Evolutionary conservation across 1,140 invertebrate species (phyloP).

Genomic region (Lithobius niger): DNA sequence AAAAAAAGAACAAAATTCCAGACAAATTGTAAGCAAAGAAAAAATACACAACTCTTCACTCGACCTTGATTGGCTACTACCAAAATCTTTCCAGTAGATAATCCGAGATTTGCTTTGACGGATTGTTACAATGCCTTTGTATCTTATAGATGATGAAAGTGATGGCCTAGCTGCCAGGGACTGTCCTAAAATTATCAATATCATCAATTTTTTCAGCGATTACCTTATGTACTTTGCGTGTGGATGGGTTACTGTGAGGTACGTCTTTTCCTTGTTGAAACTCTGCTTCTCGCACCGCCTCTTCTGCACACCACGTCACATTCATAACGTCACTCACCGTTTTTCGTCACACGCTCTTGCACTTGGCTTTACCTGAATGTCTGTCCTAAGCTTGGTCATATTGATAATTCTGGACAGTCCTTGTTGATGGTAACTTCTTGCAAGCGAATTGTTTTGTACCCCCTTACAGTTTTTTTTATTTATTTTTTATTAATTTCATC

Average conservation of each 20-base stretch:
- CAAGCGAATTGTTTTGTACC: background rate
- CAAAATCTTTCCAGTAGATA: no score
- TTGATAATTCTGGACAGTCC: background rate
- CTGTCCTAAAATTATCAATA: slow-evolving; percentile 5
- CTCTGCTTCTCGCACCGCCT: slow-evolving; percentile 6
- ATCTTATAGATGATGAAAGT: background rate
- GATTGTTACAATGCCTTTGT: no score
- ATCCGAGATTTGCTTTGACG: no score
- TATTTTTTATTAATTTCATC: no score
- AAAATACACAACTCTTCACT: no score
- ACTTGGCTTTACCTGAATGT: background rate
- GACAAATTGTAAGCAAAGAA: no score
- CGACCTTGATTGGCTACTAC: no score
- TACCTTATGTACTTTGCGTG: slow-evolving; percentile 57
- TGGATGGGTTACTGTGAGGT: slow-evolving; percentile 64
- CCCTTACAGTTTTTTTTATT: no score
- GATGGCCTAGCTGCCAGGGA: background rate
- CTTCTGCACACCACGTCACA: background rate
- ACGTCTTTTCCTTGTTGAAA: slow-evolving; percentile 24
- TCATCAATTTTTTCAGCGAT: slow-evolving; percentile 42
- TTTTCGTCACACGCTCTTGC: background rate
- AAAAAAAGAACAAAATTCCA: no score
- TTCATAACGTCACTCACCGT: background rate
- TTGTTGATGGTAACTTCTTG: background rate
- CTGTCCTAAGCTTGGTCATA: background rate